Evolutionary conservation across 2,113 vertebrate species (phyloP).

Genomic region (Corythornis vintsioides): DNA sequence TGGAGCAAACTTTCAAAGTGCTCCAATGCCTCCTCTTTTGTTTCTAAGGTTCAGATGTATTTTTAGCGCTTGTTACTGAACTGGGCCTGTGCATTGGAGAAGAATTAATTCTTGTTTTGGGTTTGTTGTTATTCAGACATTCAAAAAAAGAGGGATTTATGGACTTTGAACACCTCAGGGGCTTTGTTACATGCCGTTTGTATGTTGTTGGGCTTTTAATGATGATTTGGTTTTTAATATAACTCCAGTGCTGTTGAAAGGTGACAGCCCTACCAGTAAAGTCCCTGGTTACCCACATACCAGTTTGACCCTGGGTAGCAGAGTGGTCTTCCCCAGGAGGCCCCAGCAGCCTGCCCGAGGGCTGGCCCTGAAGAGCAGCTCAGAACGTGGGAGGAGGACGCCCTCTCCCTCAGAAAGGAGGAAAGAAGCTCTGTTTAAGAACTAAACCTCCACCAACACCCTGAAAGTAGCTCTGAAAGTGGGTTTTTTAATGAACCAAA

Average conservation of each 20-base stretch:
- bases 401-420: not conserved
- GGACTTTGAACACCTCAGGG: constrained; percentile 55
- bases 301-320: not conserved
- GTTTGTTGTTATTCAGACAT: constrained; percentile 57
- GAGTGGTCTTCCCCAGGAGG: fast-evolving
- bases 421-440: not conserved
- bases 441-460: not conserved
- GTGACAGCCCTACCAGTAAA: not conserved
- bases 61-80: constrained; percentile 59
- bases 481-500: not conserved
- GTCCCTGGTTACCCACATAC: not conserved
- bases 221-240: not conserved
- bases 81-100: constrained; percentile 58
- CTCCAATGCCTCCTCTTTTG: not conserved
- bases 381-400: fast-evolving
- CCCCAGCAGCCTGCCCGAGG: not conserved
- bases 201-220: constrained; percentile 25
- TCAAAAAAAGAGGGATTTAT: constrained; percentile 15
- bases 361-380: not conserved
- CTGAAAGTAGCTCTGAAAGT: not conserved
- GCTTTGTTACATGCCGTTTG: constrained; percentile 19
- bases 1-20: constrained; percentile 53
- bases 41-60: constrained; percentile 62
- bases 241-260: not conserved
- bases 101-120: constrained; percentile 70